Conservation (phyloP, 2,888 invertebrate genomes). For the Andricus curvator region DNA sequence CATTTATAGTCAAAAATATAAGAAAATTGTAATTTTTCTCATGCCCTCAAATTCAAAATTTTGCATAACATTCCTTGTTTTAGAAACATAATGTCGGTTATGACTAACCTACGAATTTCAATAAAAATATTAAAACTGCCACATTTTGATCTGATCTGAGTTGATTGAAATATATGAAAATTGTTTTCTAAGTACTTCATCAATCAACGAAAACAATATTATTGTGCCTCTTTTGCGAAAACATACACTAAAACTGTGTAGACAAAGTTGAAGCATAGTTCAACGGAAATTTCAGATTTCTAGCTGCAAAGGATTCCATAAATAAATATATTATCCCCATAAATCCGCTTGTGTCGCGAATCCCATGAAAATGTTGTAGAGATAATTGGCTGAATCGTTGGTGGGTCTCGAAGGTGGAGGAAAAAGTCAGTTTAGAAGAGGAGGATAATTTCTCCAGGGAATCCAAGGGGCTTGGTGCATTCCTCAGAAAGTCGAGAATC, state of each 20-base stretch:
- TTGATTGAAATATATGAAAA: no score
- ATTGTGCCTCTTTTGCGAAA: not conserved
- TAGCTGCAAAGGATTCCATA: not conserved
- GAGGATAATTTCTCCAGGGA: conserved; percentile 39
- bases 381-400: conserved; percentile 38
- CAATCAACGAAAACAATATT: not conserved
- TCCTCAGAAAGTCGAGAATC: conserved; percentile 35
- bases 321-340: conserved; percentile 21
- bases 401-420: conserved; percentile 21
- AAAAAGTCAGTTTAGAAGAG: conserved; percentile 29
- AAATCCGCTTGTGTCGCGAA: conserved; percentile 33
- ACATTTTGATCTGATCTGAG: no score
- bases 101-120: no score
- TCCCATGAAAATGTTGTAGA: conserved; percentile 9
- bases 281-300: not conserved
- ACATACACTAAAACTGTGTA: not conserved
- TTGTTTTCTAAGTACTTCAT: no score
- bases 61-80: no score
- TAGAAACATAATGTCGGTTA: no score
- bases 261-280: not conserved
- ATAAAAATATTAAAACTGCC: no score
- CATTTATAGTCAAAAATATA: no score
- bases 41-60: no score
- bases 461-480: not conserved
- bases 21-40: no score